Conservation (phyloP, 2,888 invertebrate species). For the Tanytarsus gracilentus region DNA sequence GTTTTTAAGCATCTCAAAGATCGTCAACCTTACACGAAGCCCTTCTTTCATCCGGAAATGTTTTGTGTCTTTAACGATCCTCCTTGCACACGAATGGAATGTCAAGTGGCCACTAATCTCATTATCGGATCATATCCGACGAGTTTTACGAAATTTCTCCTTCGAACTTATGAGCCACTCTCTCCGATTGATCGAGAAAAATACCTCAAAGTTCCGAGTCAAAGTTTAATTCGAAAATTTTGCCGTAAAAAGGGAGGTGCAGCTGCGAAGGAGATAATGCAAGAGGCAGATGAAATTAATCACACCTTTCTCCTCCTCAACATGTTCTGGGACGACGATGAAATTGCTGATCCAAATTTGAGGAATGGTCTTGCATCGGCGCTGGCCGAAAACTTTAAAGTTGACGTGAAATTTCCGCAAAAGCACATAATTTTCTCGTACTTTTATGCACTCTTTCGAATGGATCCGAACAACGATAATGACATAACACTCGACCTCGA, state of each 20-base stretch:
- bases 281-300: constrained; percentile 28
- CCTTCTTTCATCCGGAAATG: constrained; percentile 30
- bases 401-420: constrained; percentile 29
- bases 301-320: constrained; percentile 29
- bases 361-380: constrained; percentile 30
- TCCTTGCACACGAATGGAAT: constrained; percentile 33
- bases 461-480: constrained; percentile 34
- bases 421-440: constrained; percentile 26
- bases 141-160: constrained; percentile 39
- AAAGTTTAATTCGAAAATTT: constrained; percentile 29
- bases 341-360: constrained; percentile 29
- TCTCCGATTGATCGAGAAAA: constrained; percentile 36
- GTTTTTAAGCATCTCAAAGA: constrained; percentile 41
- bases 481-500: constrained; percentile 35
- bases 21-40: constrained; percentile 37
- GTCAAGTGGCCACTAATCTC: constrained; percentile 41
- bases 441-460: constrained; percentile 30
- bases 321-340: constrained; percentile 30
- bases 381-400: constrained; percentile 31
- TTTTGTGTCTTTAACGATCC: constrained; percentile 37
- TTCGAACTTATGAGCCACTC: constrained; percentile 41
- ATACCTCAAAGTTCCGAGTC: constrained; percentile 29
- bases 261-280: constrained; percentile 23
- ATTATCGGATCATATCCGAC: constrained; percentile 41
- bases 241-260: constrained; percentile 25